Conservation (phyloP, 1,140 invertebrate species). For the Colletes latitarsis region DNA sequence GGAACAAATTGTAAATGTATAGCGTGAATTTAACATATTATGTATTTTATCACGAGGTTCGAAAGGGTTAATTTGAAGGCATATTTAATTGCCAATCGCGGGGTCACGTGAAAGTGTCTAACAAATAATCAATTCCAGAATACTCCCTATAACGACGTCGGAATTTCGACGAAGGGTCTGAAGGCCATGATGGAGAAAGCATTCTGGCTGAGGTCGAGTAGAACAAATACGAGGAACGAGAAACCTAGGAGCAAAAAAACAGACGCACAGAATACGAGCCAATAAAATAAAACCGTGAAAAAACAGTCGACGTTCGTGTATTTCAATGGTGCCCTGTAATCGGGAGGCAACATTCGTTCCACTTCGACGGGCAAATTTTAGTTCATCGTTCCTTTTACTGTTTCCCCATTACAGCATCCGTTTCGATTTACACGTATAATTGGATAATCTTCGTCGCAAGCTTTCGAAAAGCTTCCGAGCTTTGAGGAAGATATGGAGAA, state of each 20-base stretch:
- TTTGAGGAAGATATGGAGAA: conserved; percentile 17
- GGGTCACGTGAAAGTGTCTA: not conserved
- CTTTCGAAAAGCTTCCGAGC: not conserved
- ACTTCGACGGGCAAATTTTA: conserved; percentile 22
- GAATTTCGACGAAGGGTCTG: too few species aligned
- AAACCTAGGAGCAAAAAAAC: not conserved
- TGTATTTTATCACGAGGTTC: too few species aligned
- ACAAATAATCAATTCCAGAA: not conserved
- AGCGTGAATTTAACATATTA: too few species aligned
- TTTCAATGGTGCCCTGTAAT: conserved; percentile 8
- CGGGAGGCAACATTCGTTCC: not conserved
- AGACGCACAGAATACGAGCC: not conserved
- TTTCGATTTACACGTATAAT: not conserved
- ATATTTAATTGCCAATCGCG: too few species aligned
- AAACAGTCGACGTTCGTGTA: conserved; percentile 1
- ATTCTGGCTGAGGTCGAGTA: not conserved
- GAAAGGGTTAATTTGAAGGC: too few species aligned
- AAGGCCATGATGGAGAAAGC: not conserved
- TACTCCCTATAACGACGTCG: not conserved
- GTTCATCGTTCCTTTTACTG: not conserved
- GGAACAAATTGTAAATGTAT: too few species aligned
- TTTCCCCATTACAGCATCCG: not conserved
- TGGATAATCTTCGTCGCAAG: conserved; percentile 37
- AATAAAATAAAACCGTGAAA: not conserved
- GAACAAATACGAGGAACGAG: not conserved